These are phyloP conservation scores for Drosophila orosa DNA, from an alignment of 1,140 invertebrate species.

Conservation along the genomic window DNA sequence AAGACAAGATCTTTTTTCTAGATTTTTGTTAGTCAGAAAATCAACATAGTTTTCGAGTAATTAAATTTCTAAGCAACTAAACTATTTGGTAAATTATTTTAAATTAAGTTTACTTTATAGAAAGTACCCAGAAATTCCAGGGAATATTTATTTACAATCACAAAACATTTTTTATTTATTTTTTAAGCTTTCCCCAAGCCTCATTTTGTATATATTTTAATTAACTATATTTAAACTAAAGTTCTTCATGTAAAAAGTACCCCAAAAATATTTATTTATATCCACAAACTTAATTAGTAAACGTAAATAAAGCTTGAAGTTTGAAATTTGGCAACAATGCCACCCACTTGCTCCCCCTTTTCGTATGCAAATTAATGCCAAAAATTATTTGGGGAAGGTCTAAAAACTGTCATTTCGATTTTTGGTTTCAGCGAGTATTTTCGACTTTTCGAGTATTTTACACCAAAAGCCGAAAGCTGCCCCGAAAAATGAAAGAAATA, in stretches of 20 bases:
- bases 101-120: neutral
- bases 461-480: conserved; percentile 1
- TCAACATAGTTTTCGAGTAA: neutral
- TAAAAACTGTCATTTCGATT: conserved; percentile 69
- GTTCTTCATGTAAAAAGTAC: neutral
- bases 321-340: conserved; percentile 51
- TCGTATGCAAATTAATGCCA: conserved; percentile 25
- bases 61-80: neutral
- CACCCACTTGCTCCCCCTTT: neutral
- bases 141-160: neutral
- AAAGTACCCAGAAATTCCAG: fast-evolving
- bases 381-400: neutral
- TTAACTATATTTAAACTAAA: neutral
- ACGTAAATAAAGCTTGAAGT: conserved; percentile 22
- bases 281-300: conserved; percentile 20
- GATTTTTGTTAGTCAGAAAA: neutral
- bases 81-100: neutral
- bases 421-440: conserved; percentile 16
- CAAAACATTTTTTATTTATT: neutral
- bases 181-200: too few species aligned
- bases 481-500: conserved; percentile 58
- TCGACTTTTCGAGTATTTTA: conserved; percentile 14
- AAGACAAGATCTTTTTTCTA: too few species aligned
- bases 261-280: neutral
- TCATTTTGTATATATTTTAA: too few species aligned